These are phyloP conservation scores for Scaptomyza cyrtandrae DNA, from an alignment of 2,888 invertebrate genomes.

Conservation along the genomic window DNA sequence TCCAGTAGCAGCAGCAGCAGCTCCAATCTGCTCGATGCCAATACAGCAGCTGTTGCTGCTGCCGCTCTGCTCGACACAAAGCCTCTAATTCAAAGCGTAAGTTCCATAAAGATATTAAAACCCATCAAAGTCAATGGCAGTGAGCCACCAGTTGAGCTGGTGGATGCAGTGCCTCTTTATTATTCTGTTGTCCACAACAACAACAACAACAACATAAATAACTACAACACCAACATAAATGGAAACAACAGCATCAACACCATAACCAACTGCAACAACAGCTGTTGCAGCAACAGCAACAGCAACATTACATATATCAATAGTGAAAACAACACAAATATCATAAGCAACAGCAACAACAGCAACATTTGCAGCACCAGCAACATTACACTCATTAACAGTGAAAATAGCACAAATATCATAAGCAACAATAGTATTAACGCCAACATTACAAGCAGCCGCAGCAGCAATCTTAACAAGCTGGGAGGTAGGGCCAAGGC, in stretches of 20 bases:
- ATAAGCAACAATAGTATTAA: slow-evolving; percentile 10
- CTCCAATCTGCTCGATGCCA: slow-evolving; percentile 85
- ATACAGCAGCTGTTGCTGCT: slow-evolving; percentile 85
- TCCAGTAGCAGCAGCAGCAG: slow-evolving; percentile 80
- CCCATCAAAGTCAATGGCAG: slow-evolving; percentile 7
- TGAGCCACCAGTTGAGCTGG: slow-evolving; percentile 26
- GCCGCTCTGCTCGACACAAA: slow-evolving; percentile 87
- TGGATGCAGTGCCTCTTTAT: slow-evolving; percentile 5
- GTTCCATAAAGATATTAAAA: slow-evolving; percentile 84
- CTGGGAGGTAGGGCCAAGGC: slow-evolving; percentile 49
- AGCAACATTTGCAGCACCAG: slow-evolving; percentile 9
- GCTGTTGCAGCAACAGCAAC: background rate
- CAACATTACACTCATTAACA: background rate
- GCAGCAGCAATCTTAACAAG: slow-evolving; percentile 16
- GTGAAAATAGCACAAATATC: background rate
- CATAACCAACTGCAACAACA: slow-evolving; percentile 1
- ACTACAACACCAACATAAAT: background rate
- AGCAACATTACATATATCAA: background rate
- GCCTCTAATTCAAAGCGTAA: slow-evolving; percentile 92
- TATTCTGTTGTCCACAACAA: slow-evolving; percentile 18
- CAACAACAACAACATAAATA: background rate
- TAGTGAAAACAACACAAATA: background rate
- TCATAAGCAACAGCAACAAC: slow-evolving; percentile 3
- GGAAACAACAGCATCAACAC: background rate
- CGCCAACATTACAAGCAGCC: slow-evolving; percentile 8